Evolutionary conservation across 2,113 vertebrate genomes (phyloP), one percentile per base, ranked within the genome.

Genomic region (Sylvicapra grimmia): DNA sequence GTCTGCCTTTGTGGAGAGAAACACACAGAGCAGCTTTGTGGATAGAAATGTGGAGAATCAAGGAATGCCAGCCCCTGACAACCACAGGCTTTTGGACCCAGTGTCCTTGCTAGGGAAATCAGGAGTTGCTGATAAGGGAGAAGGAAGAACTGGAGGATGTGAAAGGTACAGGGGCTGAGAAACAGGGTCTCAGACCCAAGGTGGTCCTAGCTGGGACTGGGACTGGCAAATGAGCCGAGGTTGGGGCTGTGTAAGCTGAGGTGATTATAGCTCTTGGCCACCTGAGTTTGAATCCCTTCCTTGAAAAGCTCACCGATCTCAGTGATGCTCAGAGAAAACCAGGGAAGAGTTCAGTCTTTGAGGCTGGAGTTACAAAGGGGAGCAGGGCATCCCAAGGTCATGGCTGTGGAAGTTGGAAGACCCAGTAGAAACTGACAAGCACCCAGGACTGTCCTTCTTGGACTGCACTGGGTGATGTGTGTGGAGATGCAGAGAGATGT

Each of bases 221-320:
- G 36, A 5, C 25, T 23, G 63, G 53, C 4, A 33, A 8, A 16
- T 11, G 49, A 75, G 10, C 4, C 1, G 5, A 25, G 15, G 16
- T 4, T 5, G 27, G 53, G 80, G 4, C 5, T 79, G 21, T 5
- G 2, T 2, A 3, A 14, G 49, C 12, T 0, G 1, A 36, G 21
- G 36, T 6, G 27, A 25, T 16, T 2, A 0, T 15, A 12, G n/a
- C 11, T 16, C 33, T 47, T 18, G 59, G 53, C 8, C 47, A 19
- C 61, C 80, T 23, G 27, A 18, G 21, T 54, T n/a, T 84, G 31
- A 15, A 61, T 65, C 31, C 72, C 40, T 53, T 4, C 14, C 27
- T 53, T 29, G 59, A 82, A 87, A 68, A 53, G 8, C 8, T 44
- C 47, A 29, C 4, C 25, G 5, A 0, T 59, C 58, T 84, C 27